Conservation (phyloP, 30 jellyfish, hydroid and myxozoan species). For the Aurelia sp. region DNA sequence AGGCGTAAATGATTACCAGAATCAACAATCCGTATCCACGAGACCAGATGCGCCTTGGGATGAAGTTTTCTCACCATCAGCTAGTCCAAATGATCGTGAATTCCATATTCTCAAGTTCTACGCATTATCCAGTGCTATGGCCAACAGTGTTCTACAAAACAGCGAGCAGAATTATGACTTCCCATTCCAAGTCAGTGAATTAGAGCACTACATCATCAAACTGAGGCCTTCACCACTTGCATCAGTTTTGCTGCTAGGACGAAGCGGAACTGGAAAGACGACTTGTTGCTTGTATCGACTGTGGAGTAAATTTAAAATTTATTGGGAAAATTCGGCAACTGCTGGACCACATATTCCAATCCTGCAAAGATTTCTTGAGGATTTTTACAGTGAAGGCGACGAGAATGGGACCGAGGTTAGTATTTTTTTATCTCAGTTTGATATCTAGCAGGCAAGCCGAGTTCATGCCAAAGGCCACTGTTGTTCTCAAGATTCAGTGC, state of each 20-base stretch:
- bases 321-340: slow-evolving; percentile 79
- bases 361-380: slow-evolving; percentile 17
- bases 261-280: slow-evolving; percentile 98
- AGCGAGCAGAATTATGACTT: slow-evolving; percentile 48
- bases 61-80: slow-evolving; percentile 71
- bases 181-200: slow-evolving; percentile 88
- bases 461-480: too few species aligned
- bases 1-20: background rate
- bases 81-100: slow-evolving; percentile 83
- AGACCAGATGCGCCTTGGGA: background rate
- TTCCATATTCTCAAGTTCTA: slow-evolving; percentile 76
- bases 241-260: slow-evolving; percentile 81
- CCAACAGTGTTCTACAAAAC: slow-evolving; percentile 51
- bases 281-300: slow-evolving; percentile 93
- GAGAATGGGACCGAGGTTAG: background rate
- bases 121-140: slow-evolving; percentile 74
- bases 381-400: background rate
- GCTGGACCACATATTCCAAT: slow-evolving; percentile 82
- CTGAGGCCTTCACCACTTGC: slow-evolving; percentile 62
- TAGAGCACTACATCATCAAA: slow-evolving; percentile 70
- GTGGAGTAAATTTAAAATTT: slow-evolving; percentile 77
- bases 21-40: background rate
- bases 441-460: too few species aligned
- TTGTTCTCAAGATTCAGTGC: too few species aligned
- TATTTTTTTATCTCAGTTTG: too few species aligned